phyloP scores from a whole-genome alignment of 2,113 vertebrate species.

The Apteryx mantelli region DNA sequence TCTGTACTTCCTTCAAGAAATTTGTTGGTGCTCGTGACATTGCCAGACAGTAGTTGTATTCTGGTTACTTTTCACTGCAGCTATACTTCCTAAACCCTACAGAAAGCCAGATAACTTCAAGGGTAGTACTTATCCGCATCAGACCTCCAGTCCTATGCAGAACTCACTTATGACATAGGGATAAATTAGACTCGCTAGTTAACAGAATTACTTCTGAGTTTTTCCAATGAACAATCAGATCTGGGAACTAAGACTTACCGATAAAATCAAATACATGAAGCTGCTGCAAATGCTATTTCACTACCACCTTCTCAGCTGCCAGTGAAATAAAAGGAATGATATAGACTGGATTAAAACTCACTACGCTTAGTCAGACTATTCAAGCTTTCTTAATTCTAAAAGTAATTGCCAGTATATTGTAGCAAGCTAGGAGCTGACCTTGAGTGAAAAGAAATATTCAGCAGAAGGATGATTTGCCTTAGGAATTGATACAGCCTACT shows the following conservation, averaged over 20 bases:
- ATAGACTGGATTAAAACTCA: constrained; percentile 33
- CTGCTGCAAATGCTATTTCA: constrained; percentile 34
- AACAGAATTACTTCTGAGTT: constrained; percentile 43
- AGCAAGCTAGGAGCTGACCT: constrained; percentile 36
- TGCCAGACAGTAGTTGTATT: neutral
- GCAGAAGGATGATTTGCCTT: neutral
- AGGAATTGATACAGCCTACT: neutral
- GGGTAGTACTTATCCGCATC: constrained; percentile 7
- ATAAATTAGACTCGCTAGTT: constrained; percentile 45
- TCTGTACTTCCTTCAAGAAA: neutral
- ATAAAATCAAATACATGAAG: constrained; percentile 59
- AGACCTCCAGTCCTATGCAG: neutral
- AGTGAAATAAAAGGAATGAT: constrained; percentile 43
- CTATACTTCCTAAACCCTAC: neutral
- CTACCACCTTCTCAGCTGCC: neutral
- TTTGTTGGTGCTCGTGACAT: neutral
- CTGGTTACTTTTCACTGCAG: neutral
- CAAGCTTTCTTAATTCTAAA: constrained; percentile 50
- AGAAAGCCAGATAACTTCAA: constrained; percentile 32
- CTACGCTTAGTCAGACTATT: neutral
- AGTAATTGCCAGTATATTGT: constrained; percentile 38
- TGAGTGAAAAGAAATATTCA: constrained; percentile 25
- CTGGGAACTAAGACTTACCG: neutral
- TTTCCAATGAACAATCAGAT: constrained; percentile 53
- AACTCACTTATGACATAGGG: constrained; percentile 8